phyloP scores from a whole-genome alignment of 2,797 vertebrate species.

The Glossophaga mutica region DNA sequence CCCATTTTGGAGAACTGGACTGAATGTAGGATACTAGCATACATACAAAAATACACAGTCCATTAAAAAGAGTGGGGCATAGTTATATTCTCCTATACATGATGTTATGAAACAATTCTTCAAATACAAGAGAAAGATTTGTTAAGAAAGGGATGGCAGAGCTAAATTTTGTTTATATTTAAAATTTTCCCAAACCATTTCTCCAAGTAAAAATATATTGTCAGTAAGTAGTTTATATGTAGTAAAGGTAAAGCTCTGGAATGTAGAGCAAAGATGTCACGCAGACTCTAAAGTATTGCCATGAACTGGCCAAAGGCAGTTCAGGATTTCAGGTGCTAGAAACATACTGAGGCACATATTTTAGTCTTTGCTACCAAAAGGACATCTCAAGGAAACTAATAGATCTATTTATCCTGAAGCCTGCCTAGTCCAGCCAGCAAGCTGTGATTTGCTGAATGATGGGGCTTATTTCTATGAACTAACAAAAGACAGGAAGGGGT shows the following conservation, averaged over 20 bases:
- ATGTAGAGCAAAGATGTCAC: neutral
- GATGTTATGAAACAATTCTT: neutral
- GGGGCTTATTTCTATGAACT: slow-evolving; percentile 49
- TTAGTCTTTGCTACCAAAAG: slow-evolving; percentile 18
- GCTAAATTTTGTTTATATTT: neutral
- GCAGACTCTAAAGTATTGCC: slow-evolving; percentile 18
- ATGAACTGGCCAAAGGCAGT: neutral
- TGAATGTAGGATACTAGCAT: neutral
- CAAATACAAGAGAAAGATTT: neutral
- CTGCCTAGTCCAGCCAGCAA: neutral
- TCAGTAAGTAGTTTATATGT: neutral
- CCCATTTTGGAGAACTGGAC: neutral
- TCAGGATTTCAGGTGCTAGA: slow-evolving; percentile 18
- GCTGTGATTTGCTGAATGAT: slow-evolving; percentile 52
- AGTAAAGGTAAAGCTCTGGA: neutral
- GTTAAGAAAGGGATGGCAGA: neutral
- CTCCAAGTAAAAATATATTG: neutral
- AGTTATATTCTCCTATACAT: neutral
- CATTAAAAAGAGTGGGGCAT: neutral
- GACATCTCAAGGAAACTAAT: slow-evolving; percentile 47
- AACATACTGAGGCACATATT: slow-evolving; percentile 21
- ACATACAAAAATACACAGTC: neutral
- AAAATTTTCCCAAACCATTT: neutral
- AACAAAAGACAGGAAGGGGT: slow-evolving; percentile 42
- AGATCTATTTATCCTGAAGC: slow-evolving; percentile 44